phyloP scores from a whole-genome alignment of 2,888 invertebrate species.

The Drosophila prostipennis region DNA sequence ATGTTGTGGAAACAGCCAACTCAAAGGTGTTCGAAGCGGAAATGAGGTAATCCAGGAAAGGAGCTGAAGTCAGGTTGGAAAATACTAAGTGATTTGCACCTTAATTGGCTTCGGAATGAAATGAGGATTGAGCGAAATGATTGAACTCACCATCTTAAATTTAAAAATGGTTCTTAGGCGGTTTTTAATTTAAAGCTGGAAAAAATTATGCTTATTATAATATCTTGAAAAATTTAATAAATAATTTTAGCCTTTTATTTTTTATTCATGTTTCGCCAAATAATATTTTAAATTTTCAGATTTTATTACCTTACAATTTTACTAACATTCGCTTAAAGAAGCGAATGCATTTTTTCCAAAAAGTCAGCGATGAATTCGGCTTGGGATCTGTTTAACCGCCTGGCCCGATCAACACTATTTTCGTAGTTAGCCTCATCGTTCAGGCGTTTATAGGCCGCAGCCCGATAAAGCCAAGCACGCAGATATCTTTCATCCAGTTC shows the following conservation, averaged over 20 bases:
- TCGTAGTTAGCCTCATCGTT: conserved; percentile 52
- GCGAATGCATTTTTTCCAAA: conserved; percentile 48
- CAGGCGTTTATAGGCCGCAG: conserved; percentile 46
- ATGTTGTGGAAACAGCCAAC: conserved; percentile 53
- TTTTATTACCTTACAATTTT: no score
- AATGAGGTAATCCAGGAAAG: conserved; percentile 52
- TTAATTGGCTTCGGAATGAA: conserved; percentile 2
- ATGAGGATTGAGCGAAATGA: not conserved
- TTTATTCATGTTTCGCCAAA: not conserved
- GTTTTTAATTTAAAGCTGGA: no score
- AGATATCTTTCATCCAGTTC: conserved; percentile 47
- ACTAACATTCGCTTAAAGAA: conserved; percentile 3
- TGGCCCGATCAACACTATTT: conserved; percentile 33
- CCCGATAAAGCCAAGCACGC: conserved; percentile 63
- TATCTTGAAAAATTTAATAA: no score
- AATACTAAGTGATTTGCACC: conserved; percentile 46
- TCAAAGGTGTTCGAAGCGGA: conserved; percentile 63
- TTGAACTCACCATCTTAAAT: not conserved
- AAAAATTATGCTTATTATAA: no score
- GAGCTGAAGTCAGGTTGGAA: conserved; percentile 23
- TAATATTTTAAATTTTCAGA: not conserved
- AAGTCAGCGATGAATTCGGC: conserved; percentile 48
- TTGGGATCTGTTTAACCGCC: conserved; percentile 13
- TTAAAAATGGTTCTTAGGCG: not conserved
- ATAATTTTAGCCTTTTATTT: no score